Base-by-base conservation (phyloP, 1,140 invertebrate species). In the Copidosoma floridanum region DNA sequence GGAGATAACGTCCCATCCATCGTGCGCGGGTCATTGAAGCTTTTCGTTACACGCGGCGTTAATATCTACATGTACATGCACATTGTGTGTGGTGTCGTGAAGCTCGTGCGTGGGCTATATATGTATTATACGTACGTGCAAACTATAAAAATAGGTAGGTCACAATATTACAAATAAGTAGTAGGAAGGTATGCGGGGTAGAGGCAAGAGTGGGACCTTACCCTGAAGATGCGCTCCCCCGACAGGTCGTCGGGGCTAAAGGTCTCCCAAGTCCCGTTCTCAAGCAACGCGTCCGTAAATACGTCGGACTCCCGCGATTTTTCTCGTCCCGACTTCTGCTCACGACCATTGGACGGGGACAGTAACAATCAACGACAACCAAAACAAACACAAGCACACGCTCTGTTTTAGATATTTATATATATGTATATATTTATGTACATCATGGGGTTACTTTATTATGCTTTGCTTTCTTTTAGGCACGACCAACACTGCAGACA, bases 231-330 rank as follows among this genome's bases (percentile, higher is more conserved):
- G 74, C 72, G 79, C 74, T 82, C 80, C 73, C 81, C 83, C 71
- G 78, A 76, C 67, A 84, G 73, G 69, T 77, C 79, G 70, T 80
- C 77, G 65, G 81, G 78, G 73, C 76, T 79, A 79, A 82, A 83
- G 74, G 73, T 83, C 77, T 86, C 84, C 85, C 85, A 87, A 70
- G 81, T 81, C 69, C 83, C 83, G 76, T 85, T 85, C 68, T 85
- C 84, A 68, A 82, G 76, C 71, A 84, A 82, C 61, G 80, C 78
- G 80, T 86, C 85, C 70, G 77, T 71, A 70, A 75, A 78, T 66
- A 79, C 71, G 70, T 81, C 77, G 72, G 70, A 74, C 70, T 78
- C 79, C 72, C 76, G 75, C 69, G 75, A 77, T 67, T 70, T 46
- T 29, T 55, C 51, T 21, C 35, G 46, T 24, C 14, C 51, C 46